A percentile compares a stretch with the other conserved stretches of the same genome.
phyloP scores from a whole-genome alignment of 2,797 vertebrate genomes.

The Lagocephalus sceleratus region DNA sequence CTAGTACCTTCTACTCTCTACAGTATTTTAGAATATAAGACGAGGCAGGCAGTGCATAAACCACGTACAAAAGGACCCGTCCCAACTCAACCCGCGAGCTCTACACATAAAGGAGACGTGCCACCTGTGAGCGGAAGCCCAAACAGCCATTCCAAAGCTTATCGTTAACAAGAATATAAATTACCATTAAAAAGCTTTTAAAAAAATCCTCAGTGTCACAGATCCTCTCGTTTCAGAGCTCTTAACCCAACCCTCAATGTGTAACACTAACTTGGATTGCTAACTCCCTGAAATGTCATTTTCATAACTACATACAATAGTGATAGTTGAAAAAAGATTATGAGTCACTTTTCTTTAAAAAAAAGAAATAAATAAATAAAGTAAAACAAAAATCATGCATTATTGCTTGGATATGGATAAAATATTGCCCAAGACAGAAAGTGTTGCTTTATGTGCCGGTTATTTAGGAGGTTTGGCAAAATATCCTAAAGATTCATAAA shows the following conservation, averaged over 20 bases:
- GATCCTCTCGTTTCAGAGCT: slow-evolving; percentile 44
- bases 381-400: slow-evolving; percentile 87
- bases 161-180: too few relatives aligned
- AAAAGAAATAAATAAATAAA: too few relatives aligned
- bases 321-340: slow-evolving; percentile 74
- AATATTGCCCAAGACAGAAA: slow-evolving; percentile 81
- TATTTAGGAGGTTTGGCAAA: slow-evolving; percentile 75
- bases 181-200: too few relatives aligned
- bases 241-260: slow-evolving; percentile 42
- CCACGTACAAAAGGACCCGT: slow-evolving; percentile 76
- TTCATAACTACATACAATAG: slow-evolving; percentile 73
- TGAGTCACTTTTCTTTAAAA: too few relatives aligned
- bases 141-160: neutral
- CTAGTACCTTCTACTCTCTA: slow-evolving; percentile 79
- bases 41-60: slow-evolving; percentile 88
- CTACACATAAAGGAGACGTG: slow-evolving; percentile 42
- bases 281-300: slow-evolving; percentile 83
- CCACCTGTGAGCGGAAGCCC: slow-evolving; percentile 49
- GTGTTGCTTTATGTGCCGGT: slow-evolving; percentile 59
- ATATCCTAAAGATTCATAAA: slow-evolving; percentile 76
- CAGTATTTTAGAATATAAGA: slow-evolving; percentile 73
- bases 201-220: slow-evolving; percentile 19
- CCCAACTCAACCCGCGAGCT: slow-evolving; percentile 57
- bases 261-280: slow-evolving; percentile 77
- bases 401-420: slow-evolving; percentile 88